Conservation (phyloP, 2,797 vertebrate genomes). For the Phrynocephalus forsythii region DNA sequence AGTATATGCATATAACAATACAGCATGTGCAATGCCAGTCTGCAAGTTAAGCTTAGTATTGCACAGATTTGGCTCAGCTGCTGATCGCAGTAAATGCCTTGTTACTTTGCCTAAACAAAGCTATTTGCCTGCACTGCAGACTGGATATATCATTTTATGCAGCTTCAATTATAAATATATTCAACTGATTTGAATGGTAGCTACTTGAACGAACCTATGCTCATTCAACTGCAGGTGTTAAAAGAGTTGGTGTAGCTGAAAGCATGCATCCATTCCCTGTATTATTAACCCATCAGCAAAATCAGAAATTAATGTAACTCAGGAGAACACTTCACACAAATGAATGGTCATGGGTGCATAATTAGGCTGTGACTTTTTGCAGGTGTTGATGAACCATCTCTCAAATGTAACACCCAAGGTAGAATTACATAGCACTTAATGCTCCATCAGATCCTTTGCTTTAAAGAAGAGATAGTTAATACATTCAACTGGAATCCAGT, state of each 20-base stretch:
- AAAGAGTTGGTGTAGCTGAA: not conserved
- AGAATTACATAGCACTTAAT: not conserved
- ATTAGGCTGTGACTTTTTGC: not conserved
- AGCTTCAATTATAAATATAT: not conserved
- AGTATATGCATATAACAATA: not conserved
- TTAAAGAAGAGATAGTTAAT: not conserved
- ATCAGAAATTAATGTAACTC: not conserved
- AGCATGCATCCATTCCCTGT: conserved; percentile 51
- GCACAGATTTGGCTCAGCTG: not conserved
- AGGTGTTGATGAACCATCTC: not conserved
- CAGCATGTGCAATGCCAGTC: not conserved
- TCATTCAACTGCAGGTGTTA: not conserved
- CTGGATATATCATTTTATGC: not conserved
- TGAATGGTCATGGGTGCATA: not conserved
- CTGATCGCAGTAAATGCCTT: not conserved
- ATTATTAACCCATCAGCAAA: conserved; percentile 36
- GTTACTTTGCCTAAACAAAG: not conserved
- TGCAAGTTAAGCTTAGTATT: not conserved
- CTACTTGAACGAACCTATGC: not conserved
- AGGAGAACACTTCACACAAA: not conserved
- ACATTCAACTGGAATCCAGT: not conserved
- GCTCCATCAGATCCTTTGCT: not conserved
- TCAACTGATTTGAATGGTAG: not conserved
- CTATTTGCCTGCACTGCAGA: not conserved
- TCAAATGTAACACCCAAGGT: not conserved